Evolutionary conservation across 2,888 invertebrate species (phyloP), one percentile per base, ranked within the genome.

Genomic region (Blastobasis lacticolella): DNA sequence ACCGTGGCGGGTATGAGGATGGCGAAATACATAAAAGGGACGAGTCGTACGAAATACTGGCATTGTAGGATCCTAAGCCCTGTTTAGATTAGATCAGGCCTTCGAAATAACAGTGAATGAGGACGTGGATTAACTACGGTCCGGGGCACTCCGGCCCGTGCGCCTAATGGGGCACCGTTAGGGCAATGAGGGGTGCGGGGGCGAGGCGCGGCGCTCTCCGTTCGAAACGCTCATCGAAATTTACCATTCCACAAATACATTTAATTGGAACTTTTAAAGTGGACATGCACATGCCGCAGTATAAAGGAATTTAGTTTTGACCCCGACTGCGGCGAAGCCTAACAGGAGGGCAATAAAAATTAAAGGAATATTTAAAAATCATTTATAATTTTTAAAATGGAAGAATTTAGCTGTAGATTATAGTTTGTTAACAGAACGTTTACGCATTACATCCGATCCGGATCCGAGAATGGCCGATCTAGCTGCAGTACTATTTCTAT

Each of bases 61-160:
- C 81, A 78, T 81, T 81, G 85, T 82, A 83, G 80, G 80, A 83
- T 82, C 79, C 84, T 85, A 85, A 88, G 85, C 84, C 79, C 81
- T 83, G 87, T 87, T 88, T 86, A 88, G 87, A 88, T 88, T 88
- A 87, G 87, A 88, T 87, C 86, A 87, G 86, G 82, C 85, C 87
- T 86, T 85, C 82, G 85, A 85, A 88, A 88, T 88, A 88, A 88
- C 88, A 88, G 86, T 84, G 86, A 88, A 88, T 86, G 86, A 88
- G 87, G 86, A 86, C 85, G 82, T 85, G 88, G 88, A 87, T 88
- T 88, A 87, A 88, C 86, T 87, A 85, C 85, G 88, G 86, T 86
- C 84, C 85, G 83, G 81, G 73, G 80, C 82, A 85, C 82, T 84
- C 78, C 74, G 84, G 82, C 78, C 84, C 82, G 81, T 81, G 83